Conservation (phyloP, 2,113 vertebrate genomes). For the Sporophila hypoxantha region DNA sequence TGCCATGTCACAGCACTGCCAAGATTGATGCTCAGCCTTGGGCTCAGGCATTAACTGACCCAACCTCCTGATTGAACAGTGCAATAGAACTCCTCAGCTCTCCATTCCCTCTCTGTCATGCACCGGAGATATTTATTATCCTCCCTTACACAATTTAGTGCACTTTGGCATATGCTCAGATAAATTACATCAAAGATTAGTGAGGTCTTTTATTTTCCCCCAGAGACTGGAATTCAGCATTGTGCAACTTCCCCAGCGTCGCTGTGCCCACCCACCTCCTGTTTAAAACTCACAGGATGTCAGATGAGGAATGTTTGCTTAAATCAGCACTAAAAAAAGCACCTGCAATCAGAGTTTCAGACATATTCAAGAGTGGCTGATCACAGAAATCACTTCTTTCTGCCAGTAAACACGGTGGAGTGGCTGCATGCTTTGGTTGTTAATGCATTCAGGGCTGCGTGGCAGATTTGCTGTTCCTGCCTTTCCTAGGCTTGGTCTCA, state of each 20-base stretch:
- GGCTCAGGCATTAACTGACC: constrained; percentile 39
- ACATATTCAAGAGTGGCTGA: not conserved
- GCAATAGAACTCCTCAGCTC: not conserved
- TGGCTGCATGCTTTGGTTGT: not conserved
- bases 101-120: constrained; percentile 14
- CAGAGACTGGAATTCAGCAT: not conserved
- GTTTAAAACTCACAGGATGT: not conserved
- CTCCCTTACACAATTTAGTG: constrained; percentile 10
- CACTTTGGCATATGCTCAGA: constrained; percentile 28
- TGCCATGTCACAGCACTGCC: not conserved
- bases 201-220: constrained; percentile 22
- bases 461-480: not conserved
- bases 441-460: not conserved
- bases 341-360: not conserved
- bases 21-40: constrained; percentile 15
- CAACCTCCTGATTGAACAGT: constrained; percentile 14
- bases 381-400: not conserved
- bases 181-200: constrained; percentile 39
- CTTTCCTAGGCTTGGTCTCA: not conserved
- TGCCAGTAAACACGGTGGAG: not conserved
- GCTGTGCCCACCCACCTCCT: not conserved
- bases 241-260: not conserved
- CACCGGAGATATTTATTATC: constrained; percentile 54
- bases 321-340: not conserved
- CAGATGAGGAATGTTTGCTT: not conserved